phyloP scores from a whole-genome alignment of 2,113 vertebrate species.

The Benitochromis conjunctus region DNA sequence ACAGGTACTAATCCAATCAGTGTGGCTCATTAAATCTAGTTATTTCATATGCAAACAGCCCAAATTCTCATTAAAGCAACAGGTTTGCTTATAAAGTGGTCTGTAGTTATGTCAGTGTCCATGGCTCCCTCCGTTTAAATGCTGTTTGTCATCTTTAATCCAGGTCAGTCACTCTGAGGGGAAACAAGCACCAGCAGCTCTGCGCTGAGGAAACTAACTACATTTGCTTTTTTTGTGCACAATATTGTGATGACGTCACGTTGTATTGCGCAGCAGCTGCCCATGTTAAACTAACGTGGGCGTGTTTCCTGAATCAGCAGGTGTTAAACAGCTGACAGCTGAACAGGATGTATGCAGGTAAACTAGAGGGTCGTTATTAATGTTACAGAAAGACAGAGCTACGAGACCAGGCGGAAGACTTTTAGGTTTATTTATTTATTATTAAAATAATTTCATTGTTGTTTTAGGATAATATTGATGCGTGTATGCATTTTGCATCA shows the following conservation, averaged over 20 bases:
- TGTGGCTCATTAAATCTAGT: not conserved
- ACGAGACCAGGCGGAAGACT: not conserved
- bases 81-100: not conserved
- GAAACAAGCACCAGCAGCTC: not conserved
- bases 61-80: not conserved
- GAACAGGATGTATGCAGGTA: not conserved
- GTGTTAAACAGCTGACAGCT: not conserved
- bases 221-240: not conserved
- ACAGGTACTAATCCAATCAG: not conserved
- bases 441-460: not conserved
- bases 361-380: not conserved
- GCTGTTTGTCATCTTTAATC: not conserved
- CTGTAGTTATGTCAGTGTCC: not conserved
- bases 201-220: not conserved
- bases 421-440: not conserved
- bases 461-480: not conserved
- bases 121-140: not conserved
- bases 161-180: not conserved
- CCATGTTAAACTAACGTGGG: not conserved
- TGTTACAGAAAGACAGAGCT: not conserved
- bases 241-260: not conserved
- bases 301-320: not conserved
- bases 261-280: not conserved
- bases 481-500: not conserved
- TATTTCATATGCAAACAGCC: not conserved